Evolutionary conservation across 2,797 vertebrate species (phyloP), one percentile per base, ranked within the genome.

Genomic region (Melanotaenia maccullochi): DNA sequence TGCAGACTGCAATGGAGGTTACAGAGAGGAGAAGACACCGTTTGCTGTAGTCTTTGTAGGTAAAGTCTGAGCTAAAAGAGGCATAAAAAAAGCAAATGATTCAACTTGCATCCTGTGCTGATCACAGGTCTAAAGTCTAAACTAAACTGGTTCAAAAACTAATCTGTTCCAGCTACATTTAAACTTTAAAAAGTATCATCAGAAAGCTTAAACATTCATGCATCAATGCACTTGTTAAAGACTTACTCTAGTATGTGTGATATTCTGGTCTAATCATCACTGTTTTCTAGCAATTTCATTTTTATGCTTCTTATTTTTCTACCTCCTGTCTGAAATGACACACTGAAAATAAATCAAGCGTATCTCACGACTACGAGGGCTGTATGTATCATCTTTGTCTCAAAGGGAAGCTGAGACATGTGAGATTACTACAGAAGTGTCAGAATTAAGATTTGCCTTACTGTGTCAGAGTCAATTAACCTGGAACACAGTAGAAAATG

Each of bases 51-150:
- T 12, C n/a, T 38, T 52, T 52, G 52, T 52, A 40, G 30, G 40
- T 22, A 32, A n/a, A 28, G 38, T 35, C 8, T 68, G n/a, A 57
- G 38, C 28, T 47, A 11, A 67, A 3, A 40, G 16, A 20, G 12
- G 49, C 20, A 30, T 4, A 52, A 56, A 42, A 55, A 38, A 22
- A 32, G 32, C 14, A 30, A 42, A 55, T 44, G 52, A 65, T 40
- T 54, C 38, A 56, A 38, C 25, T 42, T 7, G n/a, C 25, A 28
- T 25, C 35, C 22, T 54, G 9, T 20, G 25, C 64, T 16, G 32
- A 68, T 13, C 5, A 47, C 14, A 9, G n/a, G 13, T 60, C 58
- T 22, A 40, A 57, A 58, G 52, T 66, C 16, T 33, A 44, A 58
- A 18, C 5, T 13, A 30, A 47, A 24, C 22, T 9, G 5, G 30